Evolutionary conservation across 2,113 vertebrate species (phyloP).

Genomic region (Chrysochloris asiatica): DNA sequence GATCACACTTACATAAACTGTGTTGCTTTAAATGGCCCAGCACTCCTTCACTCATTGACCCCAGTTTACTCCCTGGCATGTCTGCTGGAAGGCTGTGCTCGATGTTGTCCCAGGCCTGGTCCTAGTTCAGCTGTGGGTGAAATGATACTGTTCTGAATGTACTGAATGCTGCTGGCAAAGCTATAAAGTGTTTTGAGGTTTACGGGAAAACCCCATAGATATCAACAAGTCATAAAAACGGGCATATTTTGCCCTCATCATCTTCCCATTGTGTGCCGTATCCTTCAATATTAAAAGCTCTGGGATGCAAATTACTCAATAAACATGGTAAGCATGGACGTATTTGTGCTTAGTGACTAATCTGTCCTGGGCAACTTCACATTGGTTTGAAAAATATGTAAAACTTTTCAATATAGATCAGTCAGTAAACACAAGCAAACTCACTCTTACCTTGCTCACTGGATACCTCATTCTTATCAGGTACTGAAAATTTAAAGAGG

Average conservation of each 20-base stretch:
- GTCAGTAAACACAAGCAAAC: background rate
- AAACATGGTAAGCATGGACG: background rate
- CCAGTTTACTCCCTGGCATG: constrained; percentile 37
- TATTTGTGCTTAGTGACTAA: no score
- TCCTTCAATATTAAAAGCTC: background rate
- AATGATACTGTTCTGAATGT: constrained; percentile 79
- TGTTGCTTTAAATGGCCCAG: constrained; percentile 66
- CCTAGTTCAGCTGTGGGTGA: constrained; percentile 46
- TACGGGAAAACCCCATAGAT: constrained; percentile 58
- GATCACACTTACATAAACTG: constrained; percentile 62
- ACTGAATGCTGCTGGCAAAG: constrained; percentile 78
- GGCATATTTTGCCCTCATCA: background rate
- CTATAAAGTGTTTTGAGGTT: constrained; percentile 66
- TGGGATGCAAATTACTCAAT: no score
- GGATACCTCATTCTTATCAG: no score
- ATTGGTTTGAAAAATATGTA: background rate
- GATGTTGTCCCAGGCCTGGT: constrained; percentile 54
- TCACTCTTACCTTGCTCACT: background rate
- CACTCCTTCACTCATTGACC: constrained; percentile 36
- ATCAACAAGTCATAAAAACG: constrained; percentile 74
- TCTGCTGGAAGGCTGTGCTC: constrained; percentile 56
- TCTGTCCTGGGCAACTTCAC: no score
- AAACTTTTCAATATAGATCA: background rate
- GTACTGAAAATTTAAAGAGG: no score
- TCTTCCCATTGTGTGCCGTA: background rate